phyloP scores from a whole-genome alignment of 2,113 vertebrate species.

The Tragelaphus buxtoni region DNA sequence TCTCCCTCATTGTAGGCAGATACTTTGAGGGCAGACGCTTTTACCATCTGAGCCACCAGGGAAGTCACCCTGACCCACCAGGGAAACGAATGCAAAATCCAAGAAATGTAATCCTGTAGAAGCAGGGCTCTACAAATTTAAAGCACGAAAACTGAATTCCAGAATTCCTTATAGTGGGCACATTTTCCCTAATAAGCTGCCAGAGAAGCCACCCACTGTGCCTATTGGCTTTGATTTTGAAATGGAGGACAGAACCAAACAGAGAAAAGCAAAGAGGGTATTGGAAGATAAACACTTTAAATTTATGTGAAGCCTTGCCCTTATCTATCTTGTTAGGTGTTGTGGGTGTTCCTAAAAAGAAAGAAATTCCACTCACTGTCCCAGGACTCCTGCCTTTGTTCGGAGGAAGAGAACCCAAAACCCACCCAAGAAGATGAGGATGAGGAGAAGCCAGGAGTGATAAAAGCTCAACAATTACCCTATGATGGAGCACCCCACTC shows the following conservation, averaged over 20 bases:
- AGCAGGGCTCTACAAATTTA: background rate
- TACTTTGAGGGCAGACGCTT: background rate
- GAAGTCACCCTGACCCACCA: background rate
- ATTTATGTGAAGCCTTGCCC: background rate
- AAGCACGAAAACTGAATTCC: background rate
- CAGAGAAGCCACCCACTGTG: background rate
- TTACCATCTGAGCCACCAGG: background rate
- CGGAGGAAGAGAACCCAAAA: background rate
- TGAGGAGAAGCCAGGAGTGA: background rate
- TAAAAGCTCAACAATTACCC: background rate
- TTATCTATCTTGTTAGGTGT: background rate
- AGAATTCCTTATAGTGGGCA: background rate
- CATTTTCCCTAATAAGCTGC: background rate
- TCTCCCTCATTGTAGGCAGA: background rate
- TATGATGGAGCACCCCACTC: too few species aligned
- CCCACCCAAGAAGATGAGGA: background rate
- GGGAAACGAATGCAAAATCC: background rate
- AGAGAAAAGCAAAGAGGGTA: background rate
- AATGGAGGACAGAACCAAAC: background rate
- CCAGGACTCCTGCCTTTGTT: background rate
- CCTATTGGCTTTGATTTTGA: background rate
- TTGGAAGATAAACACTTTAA: background rate
- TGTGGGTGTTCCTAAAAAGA: background rate
- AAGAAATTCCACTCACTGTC: background rate
- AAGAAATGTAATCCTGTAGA: background rate